Evolutionary conservation across 2,113 vertebrate genomes (phyloP), one percentile per base, ranked within the genome.

Genomic region (Saccopteryx leptura): DNA sequence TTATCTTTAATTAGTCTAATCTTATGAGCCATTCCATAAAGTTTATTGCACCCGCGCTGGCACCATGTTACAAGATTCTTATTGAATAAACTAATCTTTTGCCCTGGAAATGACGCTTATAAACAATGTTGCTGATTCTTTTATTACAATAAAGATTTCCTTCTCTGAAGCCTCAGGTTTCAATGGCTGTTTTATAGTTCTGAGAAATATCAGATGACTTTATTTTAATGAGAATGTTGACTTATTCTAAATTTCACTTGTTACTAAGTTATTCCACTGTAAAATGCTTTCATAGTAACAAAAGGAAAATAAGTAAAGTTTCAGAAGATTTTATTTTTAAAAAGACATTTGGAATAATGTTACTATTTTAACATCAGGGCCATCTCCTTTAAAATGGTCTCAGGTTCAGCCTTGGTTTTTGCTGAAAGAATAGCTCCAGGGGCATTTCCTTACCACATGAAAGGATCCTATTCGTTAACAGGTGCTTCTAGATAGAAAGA

Each of bases 1-100:
- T 99, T 98, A 99, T 97, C 97, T 98, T 98, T 98, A 99, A 99
- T 99, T 98, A 98, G 98, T 97, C 97, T 98, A 98, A 98, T 98
- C 98, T 97, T 98, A 97, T 85, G 98, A 98, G 98, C 98, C 98
- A 98, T 98, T 98, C 96, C 97, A 97, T 97, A 98, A 98, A 98
- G 98, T 98, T 98, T 98, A 98, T 98, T 98, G 98, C 97, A 97
- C 98, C 96, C 95, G 85, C 87, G 97, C 98, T 96, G 98, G 96
- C 97, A 96, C 98, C 96, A 84, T 90, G 97, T 98, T 97, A 98
- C 98, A 97, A 97, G 97, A 96, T 98, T 98, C 97, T 98, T 98
- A 98, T 97, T 98, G 97, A 97, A 97, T 97, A 90, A 97, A 97
- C 97, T 98, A 98, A 98, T 98, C 96, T 97, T 98, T 98, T 96